phyloP scores from a whole-genome alignment of 2,797 vertebrate genomes.

The Coendou prehensilis region DNA sequence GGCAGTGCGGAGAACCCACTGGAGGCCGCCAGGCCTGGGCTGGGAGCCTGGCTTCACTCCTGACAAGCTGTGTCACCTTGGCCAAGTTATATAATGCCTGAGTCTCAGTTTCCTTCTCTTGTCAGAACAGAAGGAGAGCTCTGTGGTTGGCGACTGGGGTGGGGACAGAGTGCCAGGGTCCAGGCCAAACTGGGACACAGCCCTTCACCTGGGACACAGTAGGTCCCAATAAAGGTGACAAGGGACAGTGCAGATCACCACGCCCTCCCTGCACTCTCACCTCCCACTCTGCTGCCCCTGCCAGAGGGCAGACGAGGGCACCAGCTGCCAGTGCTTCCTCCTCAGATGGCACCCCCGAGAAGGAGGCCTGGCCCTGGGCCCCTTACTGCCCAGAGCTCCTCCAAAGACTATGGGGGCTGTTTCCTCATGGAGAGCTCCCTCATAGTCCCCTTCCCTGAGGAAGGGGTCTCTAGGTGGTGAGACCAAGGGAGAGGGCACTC shows the following conservation, averaged over 20 bases:
- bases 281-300: neutral
- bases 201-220: neutral
- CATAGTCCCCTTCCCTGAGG: neutral
- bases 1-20: slow-evolving; percentile 74
- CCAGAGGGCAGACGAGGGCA: neutral
- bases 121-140: slow-evolving; percentile 19
- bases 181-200: slow-evolving; percentile 10
- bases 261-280: neutral
- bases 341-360: neutral
- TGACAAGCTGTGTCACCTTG: slow-evolving; percentile 83
- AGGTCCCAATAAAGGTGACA: slow-evolving; percentile 22
- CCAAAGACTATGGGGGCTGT: neutral
- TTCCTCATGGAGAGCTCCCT: neutral
- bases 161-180: neutral
- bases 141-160: neutral
- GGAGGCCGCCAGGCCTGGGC: slow-evolving; percentile 73
- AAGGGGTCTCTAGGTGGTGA: neutral
- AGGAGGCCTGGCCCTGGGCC: neutral
- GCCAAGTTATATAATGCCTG: slow-evolving; percentile 73
- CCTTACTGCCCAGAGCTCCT: neutral
- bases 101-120: slow-evolving; percentile 82
- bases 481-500: neutral
- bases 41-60: slow-evolving; percentile 73
- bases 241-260: neutral
- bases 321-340: neutral